A percentile compares a stretch with the other conserved stretches of the same genome.
Conservation (phyloP, 1,140 invertebrate species). For the Ridgeia piscesae region DNA sequence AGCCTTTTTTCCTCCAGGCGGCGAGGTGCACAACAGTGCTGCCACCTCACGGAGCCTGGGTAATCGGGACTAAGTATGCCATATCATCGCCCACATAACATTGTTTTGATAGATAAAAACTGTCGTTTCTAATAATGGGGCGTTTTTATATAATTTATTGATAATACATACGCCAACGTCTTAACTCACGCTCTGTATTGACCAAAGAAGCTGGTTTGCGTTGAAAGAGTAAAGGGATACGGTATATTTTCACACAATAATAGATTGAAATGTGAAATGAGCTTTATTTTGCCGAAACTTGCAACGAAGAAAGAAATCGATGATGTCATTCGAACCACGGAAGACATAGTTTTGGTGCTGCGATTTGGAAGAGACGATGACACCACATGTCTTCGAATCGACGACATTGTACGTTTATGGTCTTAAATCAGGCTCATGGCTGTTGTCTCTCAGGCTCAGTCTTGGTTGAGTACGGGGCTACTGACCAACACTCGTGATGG, state of each 20-base stretch:
- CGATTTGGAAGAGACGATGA: slow-evolving; percentile 53
- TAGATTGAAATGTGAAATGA: too few relatives aligned
- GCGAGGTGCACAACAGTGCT: too few relatives aligned
- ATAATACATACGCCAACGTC: neutral
- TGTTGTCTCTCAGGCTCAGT: too few relatives aligned
- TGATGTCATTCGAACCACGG: slow-evolving; percentile 43
- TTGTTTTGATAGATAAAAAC: too few relatives aligned
- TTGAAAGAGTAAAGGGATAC: neutral
- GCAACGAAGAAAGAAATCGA: slow-evolving; percentile 50
- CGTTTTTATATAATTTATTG: too few relatives aligned
- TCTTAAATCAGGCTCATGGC: too few relatives aligned
- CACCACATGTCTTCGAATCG: slow-evolving; percentile 46
- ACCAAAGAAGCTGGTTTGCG: neutral
- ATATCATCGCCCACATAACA: neutral
- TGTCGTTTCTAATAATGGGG: too few relatives aligned
- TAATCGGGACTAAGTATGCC: too few relatives aligned
- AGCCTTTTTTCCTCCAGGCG: too few relatives aligned
- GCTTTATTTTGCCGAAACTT: slow-evolving; percentile 40
- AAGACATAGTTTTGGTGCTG: slow-evolving; percentile 53
- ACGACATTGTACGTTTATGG: slow-evolving; percentile 50
- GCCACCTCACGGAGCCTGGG: too few relatives aligned
- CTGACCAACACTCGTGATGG: too few relatives aligned
- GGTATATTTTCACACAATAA: slow-evolving; percentile 1
- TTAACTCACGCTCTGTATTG: neutral
- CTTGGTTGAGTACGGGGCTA: too few relatives aligned